Base-by-base conservation (phyloP, 2,797 vertebrate species). In the Rhyacichthys aspro region DNA sequence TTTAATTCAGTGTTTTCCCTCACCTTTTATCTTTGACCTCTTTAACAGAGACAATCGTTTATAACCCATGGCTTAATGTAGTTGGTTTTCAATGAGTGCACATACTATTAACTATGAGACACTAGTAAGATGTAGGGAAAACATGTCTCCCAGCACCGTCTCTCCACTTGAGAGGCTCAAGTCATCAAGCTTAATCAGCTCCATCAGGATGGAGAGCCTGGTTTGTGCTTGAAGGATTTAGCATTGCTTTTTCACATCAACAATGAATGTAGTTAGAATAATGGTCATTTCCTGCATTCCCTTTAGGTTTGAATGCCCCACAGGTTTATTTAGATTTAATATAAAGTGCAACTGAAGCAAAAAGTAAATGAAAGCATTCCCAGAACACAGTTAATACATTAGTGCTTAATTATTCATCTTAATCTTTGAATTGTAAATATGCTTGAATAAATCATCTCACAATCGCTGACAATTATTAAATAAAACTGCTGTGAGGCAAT, bases 181-280 rank as follows among this genome's bases (percentile, higher is more conserved):
- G 82, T 76, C 76, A 85, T 81, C 84, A 67, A 80, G 64, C 72
- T 74, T 79, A 79, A 86, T 78, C 66, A 71, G 61, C 70, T 60
- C 72, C 73, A 55, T 65, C 65, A 39, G 68, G 48, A 49, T 57
- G 52, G 63, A 84, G 67, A 71, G 72, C 64, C 14, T 1, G 42
- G 59, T 58, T 39, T 44, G 47, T 63, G 55, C 55, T 75, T 54
- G 63, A 50, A 75, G 74, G 70, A 67, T 70, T 70, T 69, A 46
- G 49, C 42, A 63, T 53, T 76, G 65, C 39, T 74, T 71, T 67
- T 54, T 59, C 47, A 58, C 41, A 28, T 72, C 5, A 10, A 63
- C 53, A 42, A 37, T 15, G 53, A 63, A 69, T 61, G 34, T 50
- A 33, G 18, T 46, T 46, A 45, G 19, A 14, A 37, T 52, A 17